These are phyloP conservation scores for Octopus sinensis DNA, from an alignment of 1,140 invertebrate species.

Conservation along the genomic window DNA sequence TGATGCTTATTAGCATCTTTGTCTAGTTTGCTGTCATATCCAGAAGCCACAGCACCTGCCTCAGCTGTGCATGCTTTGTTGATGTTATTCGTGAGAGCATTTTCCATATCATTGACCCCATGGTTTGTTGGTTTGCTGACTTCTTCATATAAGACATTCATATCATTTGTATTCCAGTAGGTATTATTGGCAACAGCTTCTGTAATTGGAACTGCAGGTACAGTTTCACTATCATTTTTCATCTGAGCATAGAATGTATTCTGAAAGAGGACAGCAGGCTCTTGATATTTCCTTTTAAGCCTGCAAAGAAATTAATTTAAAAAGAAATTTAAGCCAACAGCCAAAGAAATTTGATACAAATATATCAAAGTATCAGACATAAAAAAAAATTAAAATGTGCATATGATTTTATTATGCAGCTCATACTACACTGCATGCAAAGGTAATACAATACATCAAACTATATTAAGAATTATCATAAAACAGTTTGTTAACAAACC, in stretches of 20 bases:
- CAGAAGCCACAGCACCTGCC: not conserved
- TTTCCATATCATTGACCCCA: not conserved
- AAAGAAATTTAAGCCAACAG: not conserved
- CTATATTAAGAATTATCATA: no score
- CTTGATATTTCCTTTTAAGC: not conserved
- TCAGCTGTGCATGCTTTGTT: not conserved
- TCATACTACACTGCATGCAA: no score
- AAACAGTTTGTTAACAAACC: no score
- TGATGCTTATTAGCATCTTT: not conserved
- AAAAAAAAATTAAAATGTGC: no score
- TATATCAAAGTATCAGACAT: no score
- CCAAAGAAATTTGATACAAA: no score
- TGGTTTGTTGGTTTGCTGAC: not conserved
- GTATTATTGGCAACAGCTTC: not conserved
- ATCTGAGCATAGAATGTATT: constrained; percentile 3
- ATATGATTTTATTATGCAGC: no score
- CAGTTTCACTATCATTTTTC: not conserved
- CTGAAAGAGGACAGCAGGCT: not conserved
- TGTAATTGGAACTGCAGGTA: not conserved
- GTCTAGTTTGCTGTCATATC: not conserved
- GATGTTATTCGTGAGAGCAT: not conserved
- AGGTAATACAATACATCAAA: no score
- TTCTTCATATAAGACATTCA: not conserved
- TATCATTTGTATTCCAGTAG: not conserved
- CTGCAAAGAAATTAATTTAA: not conserved